phyloP scores from a whole-genome alignment of 1,140 invertebrate species.

The Eurosta solidaginis region DNA sequence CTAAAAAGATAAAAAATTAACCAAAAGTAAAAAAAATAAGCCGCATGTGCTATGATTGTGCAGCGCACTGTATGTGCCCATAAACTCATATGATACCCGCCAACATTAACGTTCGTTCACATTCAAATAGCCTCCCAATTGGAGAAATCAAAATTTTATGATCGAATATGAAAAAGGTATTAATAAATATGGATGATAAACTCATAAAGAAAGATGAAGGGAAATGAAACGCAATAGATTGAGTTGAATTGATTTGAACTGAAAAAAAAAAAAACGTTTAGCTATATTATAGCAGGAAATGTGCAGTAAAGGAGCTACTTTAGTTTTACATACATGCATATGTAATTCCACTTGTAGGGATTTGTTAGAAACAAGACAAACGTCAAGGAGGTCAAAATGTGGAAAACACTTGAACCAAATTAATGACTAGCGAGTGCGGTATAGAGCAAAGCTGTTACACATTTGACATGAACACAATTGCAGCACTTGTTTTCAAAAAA shows the following conservation, averaged over 20 bases:
- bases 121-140: not conserved
- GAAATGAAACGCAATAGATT: not conserved
- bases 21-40: too few relatives aligned
- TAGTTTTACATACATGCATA: not conserved
- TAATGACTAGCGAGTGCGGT: conserved; percentile 7
- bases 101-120: not conserved
- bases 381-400: not conserved
- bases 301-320: too few relatives aligned
- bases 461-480: not conserved
- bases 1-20: too few relatives aligned
- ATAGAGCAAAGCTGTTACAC: not conserved
- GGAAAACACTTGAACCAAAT: conserved; percentile 23
- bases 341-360: too few relatives aligned
- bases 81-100: not conserved
- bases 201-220: conserved; percentile 3
- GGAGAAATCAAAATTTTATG: conserved; percentile 21
- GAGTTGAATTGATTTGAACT: not conserved
- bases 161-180: conserved; percentile 18
- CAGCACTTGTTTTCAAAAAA: not conserved
- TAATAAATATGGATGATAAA: conserved; percentile 23
- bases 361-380: not conserved
- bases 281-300: not conserved
- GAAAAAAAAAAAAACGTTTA: not conserved
- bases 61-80: not conserved
- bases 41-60: not conserved